Evolutionary conservation across 2,888 invertebrate species (phyloP).

Genomic region (Polyommatus icarus): DNA sequence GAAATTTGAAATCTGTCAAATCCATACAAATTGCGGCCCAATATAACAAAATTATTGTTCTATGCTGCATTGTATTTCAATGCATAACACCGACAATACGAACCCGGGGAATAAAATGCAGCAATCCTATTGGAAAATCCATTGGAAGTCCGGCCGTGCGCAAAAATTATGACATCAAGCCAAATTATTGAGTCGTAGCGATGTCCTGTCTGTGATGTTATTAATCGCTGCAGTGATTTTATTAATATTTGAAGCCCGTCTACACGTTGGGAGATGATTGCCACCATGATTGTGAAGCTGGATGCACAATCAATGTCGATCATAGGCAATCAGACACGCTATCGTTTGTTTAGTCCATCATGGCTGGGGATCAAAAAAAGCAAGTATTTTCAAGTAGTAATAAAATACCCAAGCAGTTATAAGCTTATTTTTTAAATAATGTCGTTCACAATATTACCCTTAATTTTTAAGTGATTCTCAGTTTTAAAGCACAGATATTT

Average conservation of each 20-base stretch:
- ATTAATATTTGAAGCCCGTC: neutral
- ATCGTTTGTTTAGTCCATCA: too few species aligned
- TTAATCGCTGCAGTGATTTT: neutral
- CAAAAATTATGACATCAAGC: conserved; percentile 70
- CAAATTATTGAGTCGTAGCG: conserved; percentile 61
- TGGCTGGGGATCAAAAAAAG: too few species aligned
- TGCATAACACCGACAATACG: conserved; percentile 51
- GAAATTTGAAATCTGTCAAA: too few species aligned
- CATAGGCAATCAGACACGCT: too few species aligned
- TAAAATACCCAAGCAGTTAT: too few species aligned
- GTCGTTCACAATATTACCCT: too few species aligned
- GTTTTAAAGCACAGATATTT: neutral
- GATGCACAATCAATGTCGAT: too few species aligned
- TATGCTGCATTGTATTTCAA: neutral
- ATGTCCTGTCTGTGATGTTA: conserved; percentile 38
- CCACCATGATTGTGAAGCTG: neutral
- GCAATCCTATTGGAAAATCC: conserved; percentile 75
- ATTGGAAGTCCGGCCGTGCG: conserved; percentile 67
- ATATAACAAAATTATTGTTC: neutral
- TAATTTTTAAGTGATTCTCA: neutral
- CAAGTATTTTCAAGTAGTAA: too few species aligned
- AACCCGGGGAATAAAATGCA: conserved; percentile 53
- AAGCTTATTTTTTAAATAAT: too few species aligned
- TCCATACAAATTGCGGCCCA: too few species aligned
- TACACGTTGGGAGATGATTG: neutral